Base-by-base conservation (phyloP, 2,888 invertebrate species). In the Pandemis corylana region DNA sequence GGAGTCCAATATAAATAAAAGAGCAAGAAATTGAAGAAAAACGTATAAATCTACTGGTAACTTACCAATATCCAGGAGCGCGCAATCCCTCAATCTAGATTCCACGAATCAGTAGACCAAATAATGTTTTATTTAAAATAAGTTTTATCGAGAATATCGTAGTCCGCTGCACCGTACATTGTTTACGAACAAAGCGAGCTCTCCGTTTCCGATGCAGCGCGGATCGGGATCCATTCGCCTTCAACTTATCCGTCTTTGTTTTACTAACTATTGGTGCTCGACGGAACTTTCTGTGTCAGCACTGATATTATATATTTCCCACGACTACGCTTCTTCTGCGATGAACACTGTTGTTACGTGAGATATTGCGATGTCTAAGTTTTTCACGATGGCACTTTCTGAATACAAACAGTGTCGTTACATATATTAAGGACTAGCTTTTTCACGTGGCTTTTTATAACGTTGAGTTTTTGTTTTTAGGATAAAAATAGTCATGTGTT, bases 151-250 rank as follows among this genome's bases (percentile, higher is more conserved):
- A 82, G 81, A 87, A 83, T 56, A 73, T 36, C 84, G 85, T 84
- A 85, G 88, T 89, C 87, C 85, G 85, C 9, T 46, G 44, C 15
- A 20, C 77, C 84, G 89, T 84, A 88, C 87, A 89, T 92, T 93
- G 91, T 92, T 91, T 90, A 87, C 84, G 90, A 92, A 92, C 91
- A 91, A 90, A 89, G 89, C 87, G 85, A 85, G 84, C 83, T 85
- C 84, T 85, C 81, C 82, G 87, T 83, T 83, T 86, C 82, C 86
- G 85, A 85, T 88, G 85, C 82, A 83, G 83, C 83, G 81, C 79
- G 84, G 85, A 87, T 86, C 84, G 82, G 10, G 84, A 85, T 85
- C 86, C 77, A 80, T 85, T 84, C 87, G 83, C 83, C 78, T 85
- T 84, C 85, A 90, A 64, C 88, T 92, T 90, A 85, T 87, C 83